Evolutionary conservation across 53 echinoderm and acorn worm genomes (phyloP).

Genomic region (Echinarachnius parma): DNA sequence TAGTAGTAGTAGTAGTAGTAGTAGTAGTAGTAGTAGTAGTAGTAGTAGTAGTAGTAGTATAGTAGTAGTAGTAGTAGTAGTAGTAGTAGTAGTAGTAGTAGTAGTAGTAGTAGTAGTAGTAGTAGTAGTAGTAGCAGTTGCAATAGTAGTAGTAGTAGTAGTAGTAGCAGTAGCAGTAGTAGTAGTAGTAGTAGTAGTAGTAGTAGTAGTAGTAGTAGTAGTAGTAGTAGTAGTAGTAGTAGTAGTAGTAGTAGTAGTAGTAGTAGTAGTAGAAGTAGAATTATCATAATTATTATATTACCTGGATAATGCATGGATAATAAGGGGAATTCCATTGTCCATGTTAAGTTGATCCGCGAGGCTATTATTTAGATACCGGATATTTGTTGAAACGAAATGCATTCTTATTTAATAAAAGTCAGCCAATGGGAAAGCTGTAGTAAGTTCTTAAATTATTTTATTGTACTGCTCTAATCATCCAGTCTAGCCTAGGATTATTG

Average conservation of each 20-base stretch:
- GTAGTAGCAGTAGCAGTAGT: not conserved
- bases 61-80: conserved; percentile 4
- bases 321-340: too few relatives aligned
- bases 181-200: not conserved
- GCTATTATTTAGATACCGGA: too few relatives aligned
- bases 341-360: too few relatives aligned
- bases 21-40: conserved; percentile 5
- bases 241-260: conserved; percentile 2
- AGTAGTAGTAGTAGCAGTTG: not conserved
- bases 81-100: not conserved
- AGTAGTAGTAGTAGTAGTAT: conserved; percentile 5
- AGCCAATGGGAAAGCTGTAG: too few relatives aligned
- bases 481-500: too few relatives aligned
- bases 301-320: too few relatives aligned
- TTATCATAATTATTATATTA: not conserved
- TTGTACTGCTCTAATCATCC: too few relatives aligned
- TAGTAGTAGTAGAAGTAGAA: not conserved
- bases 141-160: not conserved
- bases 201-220: not conserved
- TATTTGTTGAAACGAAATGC: too few relatives aligned
- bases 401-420: too few relatives aligned
- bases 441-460: too few relatives aligned
- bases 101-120: not conserved
- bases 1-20: not conserved
- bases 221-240: not conserved